Evolutionary conservation across 2,797 vertebrate species (phyloP).

Genomic region (Margarornis squamiger): DNA sequence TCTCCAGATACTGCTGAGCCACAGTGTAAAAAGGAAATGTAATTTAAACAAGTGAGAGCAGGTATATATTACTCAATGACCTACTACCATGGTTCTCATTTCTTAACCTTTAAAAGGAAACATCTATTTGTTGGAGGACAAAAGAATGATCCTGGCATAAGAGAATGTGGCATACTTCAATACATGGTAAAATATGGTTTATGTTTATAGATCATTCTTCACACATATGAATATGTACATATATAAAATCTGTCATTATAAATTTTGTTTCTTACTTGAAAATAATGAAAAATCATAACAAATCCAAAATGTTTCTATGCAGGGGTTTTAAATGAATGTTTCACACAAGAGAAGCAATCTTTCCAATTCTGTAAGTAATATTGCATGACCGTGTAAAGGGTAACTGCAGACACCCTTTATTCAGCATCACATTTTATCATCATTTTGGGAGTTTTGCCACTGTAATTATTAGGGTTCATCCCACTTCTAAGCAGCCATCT

Average conservation of each 20-base stretch:
- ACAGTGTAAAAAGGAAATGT: slow-evolving; percentile 61
- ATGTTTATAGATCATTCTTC: background rate
- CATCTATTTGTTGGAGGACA: background rate
- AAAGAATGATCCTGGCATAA: background rate
- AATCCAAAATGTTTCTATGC: slow-evolving; percentile 20
- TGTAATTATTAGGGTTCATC: background rate
- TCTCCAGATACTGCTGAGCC: slow-evolving; percentile 66
- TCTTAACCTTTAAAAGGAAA: slow-evolving; percentile 20
- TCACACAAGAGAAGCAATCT: background rate
- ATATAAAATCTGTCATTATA: slow-evolving; percentile 15
- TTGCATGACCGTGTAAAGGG: background rate
- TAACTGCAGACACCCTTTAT: background rate
- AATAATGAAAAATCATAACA: slow-evolving; percentile 34
- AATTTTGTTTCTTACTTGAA: slow-evolving; percentile 22
- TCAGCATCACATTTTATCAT: background rate
- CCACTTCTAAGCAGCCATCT: background rate
- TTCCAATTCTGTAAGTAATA: background rate
- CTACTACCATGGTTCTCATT: background rate
- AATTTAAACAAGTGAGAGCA: slow-evolving; percentile 60
- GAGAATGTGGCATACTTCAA: background rate
- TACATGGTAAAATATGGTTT: background rate
- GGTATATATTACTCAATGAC: slow-evolving; percentile 40
- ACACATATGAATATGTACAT: background rate
- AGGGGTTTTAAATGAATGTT: slow-evolving; percentile 42
- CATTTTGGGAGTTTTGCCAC: background rate